Base-by-base conservation (phyloP, 2,113 vertebrate species). In the Periophthalmodon schlosseri region DNA sequence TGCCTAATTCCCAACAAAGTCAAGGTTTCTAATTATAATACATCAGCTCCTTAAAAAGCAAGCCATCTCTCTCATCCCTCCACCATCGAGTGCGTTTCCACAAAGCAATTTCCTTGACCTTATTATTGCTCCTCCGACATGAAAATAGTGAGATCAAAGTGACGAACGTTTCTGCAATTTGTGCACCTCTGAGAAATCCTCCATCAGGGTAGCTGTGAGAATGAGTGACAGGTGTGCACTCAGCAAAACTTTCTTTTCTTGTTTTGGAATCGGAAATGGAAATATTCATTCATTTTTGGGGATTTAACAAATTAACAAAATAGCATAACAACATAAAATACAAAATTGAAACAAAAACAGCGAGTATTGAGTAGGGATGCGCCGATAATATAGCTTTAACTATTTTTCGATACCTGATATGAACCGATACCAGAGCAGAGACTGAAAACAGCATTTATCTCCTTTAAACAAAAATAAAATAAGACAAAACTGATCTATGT, bases 131-230 rank as follows among this genome's bases (percentile, higher is more conserved):
- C 63, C 12, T 36, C 83, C 65, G 67, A 72, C 84, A 78, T 76
- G 16, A 72, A 82, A 80, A 75, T 57, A 56, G 46, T 47, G 44
- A 83, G 64, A 76, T 81, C 15, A 81, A 85, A 81, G 74, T 78
- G 21, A 77, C 69, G 76, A 71, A n/a, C 44, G 2, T 6, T 46
- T 61, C 54, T 47, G 36, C 36, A 46, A 23, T 33, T 44, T 63
- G 44, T 24, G 21, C 1, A 1, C 15, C 21, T 34, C 7, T 11
- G 12, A 33, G 24, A 72, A 52, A 74, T 73, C 28, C 57, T 47
- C 47, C 39, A 46, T 73, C n/a, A 64, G 24, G 15, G 20, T 1
- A 56, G 47, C 57, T 6, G 12, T 3, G 56, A 24, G 6, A 69
- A 28, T 65, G 33, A 2, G 14, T 57, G 49, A 47, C 46, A 28